A percentile compares a stretch with the other conserved stretches of the same genome.
Conservation (phyloP, 2,888 invertebrate species). For the Tubulanus polymorphus region DNA sequence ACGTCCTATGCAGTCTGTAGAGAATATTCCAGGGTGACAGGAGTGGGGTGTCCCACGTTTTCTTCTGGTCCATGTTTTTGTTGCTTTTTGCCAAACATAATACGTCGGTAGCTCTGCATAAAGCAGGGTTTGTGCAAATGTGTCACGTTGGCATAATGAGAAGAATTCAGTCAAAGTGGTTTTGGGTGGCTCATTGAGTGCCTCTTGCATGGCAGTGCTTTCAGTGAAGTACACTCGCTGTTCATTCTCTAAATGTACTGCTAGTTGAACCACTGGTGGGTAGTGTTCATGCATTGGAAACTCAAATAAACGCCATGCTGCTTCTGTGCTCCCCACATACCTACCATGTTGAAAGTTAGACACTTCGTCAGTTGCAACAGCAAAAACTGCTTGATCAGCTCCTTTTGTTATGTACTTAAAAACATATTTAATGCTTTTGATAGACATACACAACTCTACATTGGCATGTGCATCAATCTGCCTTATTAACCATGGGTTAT, state of each 20-base stretch:
- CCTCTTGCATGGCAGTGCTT: too few relatives aligned
- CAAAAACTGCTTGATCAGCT: slow-evolving; percentile 12
- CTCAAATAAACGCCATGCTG: slow-evolving; percentile 40
- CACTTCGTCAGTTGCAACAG: slow-evolving; percentile 25
- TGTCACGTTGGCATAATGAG: slow-evolving; percentile 11
- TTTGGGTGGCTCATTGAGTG: background rate
- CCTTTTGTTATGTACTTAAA: slow-evolving; percentile 52
- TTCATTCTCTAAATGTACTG: slow-evolving; percentile 25
- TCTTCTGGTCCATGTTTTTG: slow-evolving; percentile 20
- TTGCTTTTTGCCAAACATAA: slow-evolving; percentile 18
- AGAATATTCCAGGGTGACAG: slow-evolving; percentile 7
- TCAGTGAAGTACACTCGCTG: slow-evolving; percentile 21
- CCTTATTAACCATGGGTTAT: slow-evolving; percentile 11
- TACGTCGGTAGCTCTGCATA: slow-evolving; percentile 20
- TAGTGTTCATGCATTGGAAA: slow-evolving; percentile 39
- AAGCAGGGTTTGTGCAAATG: slow-evolving; percentile 15
- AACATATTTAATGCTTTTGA: background rate
- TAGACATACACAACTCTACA: slow-evolving; percentile 14
- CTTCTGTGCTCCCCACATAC: slow-evolving; percentile 45
- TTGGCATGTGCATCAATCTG: slow-evolving; percentile 15
- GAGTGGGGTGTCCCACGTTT: slow-evolving; percentile 11
- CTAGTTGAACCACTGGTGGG: slow-evolving; percentile 26
- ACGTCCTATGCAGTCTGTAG: slow-evolving; percentile 14
- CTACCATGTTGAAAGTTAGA: slow-evolving; percentile 36
- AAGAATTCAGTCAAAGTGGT: slow-evolving; percentile 15